phyloP scores from a whole-genome alignment of 2,888 invertebrate species.

The Scrobipalpa costella region DNA sequence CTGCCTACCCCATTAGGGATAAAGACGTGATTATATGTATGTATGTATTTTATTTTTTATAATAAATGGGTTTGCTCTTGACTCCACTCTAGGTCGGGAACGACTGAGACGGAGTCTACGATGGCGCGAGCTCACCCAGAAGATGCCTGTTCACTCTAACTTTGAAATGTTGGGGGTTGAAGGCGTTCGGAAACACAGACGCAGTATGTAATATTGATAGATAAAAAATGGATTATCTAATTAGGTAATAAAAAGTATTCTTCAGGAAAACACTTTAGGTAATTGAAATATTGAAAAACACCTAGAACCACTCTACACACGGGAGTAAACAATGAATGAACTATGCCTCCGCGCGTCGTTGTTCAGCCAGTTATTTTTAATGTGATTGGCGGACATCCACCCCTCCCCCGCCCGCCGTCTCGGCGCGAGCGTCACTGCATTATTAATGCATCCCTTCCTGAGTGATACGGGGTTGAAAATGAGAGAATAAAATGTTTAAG shows the following conservation, averaged over 20 bases:
- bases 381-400: constrained; percentile 66
- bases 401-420: constrained; percentile 49
- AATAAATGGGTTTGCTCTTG: no score
- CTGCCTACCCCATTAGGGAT: no score
- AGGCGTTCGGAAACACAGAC: no score
- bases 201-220: no score
- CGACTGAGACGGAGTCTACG: no score
- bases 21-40: no score
- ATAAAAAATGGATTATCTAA: no score
- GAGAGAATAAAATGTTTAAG: constrained; percentile 1
- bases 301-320: constrained; percentile 9
- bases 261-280: neutral
- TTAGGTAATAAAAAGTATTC: neutral
- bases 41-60: no score
- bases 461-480: constrained; percentile 41
- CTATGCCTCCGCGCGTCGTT: constrained; percentile 47
- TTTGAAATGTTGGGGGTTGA: no score
- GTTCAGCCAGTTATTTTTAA: constrained; percentile 54
- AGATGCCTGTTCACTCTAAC: no score
- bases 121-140: no score
- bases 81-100: no score
- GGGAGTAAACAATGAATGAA: constrained; percentile 1
- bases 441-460: constrained; percentile 68
- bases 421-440: constrained; percentile 65
- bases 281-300: neutral